phyloP scores from a whole-genome alignment of 2,113 vertebrate genomes.

The Toxostoma redivivum region DNA sequence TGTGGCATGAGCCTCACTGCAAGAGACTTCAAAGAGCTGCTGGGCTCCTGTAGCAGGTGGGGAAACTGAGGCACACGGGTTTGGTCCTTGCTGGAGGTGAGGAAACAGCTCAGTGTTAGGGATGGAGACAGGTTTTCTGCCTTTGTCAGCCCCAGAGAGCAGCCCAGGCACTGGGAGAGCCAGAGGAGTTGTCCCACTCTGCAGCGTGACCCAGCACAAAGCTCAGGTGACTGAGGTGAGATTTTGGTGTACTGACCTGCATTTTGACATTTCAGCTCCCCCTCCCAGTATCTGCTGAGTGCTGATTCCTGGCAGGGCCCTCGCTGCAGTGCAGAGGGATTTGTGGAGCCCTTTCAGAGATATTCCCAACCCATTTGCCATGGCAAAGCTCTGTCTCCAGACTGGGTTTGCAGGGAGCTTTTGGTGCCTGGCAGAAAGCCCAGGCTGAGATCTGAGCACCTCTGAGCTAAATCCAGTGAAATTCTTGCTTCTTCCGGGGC shows the following conservation, averaged over 20 bases:
- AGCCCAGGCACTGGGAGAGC: background rate
- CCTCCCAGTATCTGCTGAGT: rapidly evolving
- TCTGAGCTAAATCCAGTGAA: background rate
- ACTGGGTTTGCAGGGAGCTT: background rate
- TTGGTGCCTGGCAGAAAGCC: background rate
- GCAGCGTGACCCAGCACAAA: background rate
- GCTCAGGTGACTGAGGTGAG: background rate
- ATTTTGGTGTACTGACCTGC: background rate
- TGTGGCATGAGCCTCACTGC: background rate
- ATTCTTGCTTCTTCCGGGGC: background rate
- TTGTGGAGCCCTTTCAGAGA: background rate
- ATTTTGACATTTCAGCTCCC: background rate
- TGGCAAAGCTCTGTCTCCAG: background rate
- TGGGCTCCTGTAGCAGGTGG: background rate
- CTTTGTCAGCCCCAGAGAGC: background rate
- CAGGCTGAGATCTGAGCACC: background rate
- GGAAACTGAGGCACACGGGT: background rate
- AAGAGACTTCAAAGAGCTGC: background rate
- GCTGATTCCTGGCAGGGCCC: background rate
- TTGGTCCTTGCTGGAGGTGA: background rate
- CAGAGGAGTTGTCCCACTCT: background rate
- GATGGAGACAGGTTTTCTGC: background rate
- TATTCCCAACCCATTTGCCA: background rate
- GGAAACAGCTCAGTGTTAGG: background rate
- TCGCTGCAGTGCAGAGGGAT: rapidly evolving